Percentiles rank a stretch among this genome's conserved stretches.
Conservation (phyloP, 1,140 invertebrate species). For the Drosophila yakuba region DNA sequence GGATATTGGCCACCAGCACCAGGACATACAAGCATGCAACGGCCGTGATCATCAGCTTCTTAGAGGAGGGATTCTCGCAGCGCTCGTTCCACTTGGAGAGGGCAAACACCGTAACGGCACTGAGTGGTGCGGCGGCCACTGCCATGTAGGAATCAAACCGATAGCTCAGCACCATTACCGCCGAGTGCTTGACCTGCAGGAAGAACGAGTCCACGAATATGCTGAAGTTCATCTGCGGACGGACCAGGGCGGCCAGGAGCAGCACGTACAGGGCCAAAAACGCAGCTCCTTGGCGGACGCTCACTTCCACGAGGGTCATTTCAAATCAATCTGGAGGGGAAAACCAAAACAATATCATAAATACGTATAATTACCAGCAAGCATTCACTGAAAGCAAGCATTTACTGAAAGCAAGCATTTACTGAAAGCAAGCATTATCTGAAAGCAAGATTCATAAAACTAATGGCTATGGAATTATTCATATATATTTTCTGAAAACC, state of each 20-base stretch:
- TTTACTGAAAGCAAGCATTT: too few species aligned
- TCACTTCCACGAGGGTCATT: neutral
- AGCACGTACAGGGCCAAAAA: constrained; percentile 23
- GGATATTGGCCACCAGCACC: constrained; percentile 19
- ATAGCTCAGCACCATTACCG: constrained; percentile 17
- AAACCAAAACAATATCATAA: too few species aligned
- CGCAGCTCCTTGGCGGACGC: neutral
- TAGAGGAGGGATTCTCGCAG: neutral
- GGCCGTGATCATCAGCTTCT: constrained; percentile 3
- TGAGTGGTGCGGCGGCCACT: constrained; percentile 23
- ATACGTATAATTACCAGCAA: too few species aligned
- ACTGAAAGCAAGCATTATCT: too few species aligned
- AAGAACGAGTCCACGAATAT: constrained; percentile 29
- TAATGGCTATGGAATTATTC: neutral
- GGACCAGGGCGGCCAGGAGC: constrained; percentile 26
- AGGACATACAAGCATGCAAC: constrained; percentile 7
- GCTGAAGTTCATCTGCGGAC: constrained; percentile 39
- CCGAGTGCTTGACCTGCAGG: constrained; percentile 12
- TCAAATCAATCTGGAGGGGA: neutral
- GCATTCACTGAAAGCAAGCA: too few species aligned
- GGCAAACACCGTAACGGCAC: constrained; percentile 23
- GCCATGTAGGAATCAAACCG: constrained; percentile 27
- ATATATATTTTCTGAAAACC: too few species aligned
- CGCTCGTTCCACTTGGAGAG: constrained; percentile 21
- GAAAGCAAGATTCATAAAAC: too few species aligned